Conservation (phyloP, 2,888 invertebrate species). For the Nomada fabriciana region DNA sequence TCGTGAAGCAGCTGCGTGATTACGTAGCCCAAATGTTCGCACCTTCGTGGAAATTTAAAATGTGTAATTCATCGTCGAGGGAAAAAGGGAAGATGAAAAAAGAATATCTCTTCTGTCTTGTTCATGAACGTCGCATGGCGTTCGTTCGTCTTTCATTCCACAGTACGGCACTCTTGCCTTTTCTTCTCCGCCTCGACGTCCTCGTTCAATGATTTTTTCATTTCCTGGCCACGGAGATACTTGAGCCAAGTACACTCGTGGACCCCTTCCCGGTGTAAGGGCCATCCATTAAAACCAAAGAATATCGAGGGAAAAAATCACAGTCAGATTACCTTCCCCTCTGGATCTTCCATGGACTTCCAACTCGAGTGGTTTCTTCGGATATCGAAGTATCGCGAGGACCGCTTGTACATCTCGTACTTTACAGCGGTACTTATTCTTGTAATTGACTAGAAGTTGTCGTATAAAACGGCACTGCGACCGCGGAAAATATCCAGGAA, state of each 20-base stretch:
- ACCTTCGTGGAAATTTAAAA: constrained; percentile 41
- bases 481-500: not conserved
- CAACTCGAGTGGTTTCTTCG: constrained; percentile 41
- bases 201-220: constrained; percentile 70
- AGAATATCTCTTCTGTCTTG: constrained; percentile 47
- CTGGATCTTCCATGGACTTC: constrained; percentile 13
- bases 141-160: constrained; percentile 46
- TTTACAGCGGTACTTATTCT: constrained; percentile 9
- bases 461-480: not conserved
- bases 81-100: not conserved
- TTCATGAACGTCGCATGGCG: constrained; percentile 36
- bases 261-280: constrained; percentile 48
- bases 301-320: constrained; percentile 52
- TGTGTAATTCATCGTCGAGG: constrained; percentile 55
- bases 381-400: constrained; percentile 25
- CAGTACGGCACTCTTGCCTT: constrained; percentile 24
- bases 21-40: constrained; percentile 44
- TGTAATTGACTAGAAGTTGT: constrained; percentile 16
- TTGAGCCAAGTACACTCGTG: constrained; percentile 65
- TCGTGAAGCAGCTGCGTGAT: constrained; percentile 6
- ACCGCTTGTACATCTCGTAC: not conserved
- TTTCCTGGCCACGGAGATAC: constrained; percentile 61
- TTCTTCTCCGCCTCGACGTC: constrained; percentile 32
- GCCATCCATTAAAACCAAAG: constrained; percentile 66
- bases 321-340: constrained; percentile 48